Evolutionary conservation across 92 coral and sea anemone species (phyloP).

Genomic region (Plumapathes pennacea): DNA sequence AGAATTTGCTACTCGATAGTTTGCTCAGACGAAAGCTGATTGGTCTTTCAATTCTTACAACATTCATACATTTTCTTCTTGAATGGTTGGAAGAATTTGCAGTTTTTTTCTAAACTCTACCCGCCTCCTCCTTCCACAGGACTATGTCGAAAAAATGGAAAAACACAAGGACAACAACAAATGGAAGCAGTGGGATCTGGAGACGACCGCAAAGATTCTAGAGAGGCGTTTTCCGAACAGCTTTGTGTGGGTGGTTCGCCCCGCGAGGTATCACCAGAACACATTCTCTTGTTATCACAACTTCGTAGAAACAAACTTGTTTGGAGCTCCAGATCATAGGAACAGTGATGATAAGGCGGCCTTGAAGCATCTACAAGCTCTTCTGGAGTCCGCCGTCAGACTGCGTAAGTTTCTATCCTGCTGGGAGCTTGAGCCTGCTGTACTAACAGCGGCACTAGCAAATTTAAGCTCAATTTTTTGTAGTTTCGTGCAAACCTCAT

Average conservation of each 20-base stretch:
- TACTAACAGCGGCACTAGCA: too few relatives aligned
- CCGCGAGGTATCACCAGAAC: conserved; percentile 72
- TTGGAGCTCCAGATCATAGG: conserved; percentile 94
- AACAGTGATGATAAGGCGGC: conserved; percentile 72
- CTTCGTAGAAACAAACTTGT: conserved; percentile 80
- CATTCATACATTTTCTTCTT: too few relatives aligned
- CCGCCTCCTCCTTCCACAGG: conserved; percentile 34
- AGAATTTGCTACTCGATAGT: too few relatives aligned
- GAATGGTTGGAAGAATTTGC: neutral
- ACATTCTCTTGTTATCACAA: conserved; percentile 90
- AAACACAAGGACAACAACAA: conserved; percentile 68
- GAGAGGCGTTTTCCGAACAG: conserved; percentile 86
- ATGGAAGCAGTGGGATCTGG: conserved; percentile 95
- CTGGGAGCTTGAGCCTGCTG: too few relatives aligned
- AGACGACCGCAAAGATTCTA: conserved; percentile 77
- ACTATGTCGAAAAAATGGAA: conserved; percentile 88
- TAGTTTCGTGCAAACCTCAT: too few relatives aligned
- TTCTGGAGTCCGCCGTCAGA: conserved; percentile 73
- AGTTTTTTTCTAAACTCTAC: too few relatives aligned
- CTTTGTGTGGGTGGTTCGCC: conserved; percentile 91
- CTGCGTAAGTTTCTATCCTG: conserved; percentile 55
- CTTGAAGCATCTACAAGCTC: conserved; percentile 53
- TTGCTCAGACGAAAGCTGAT: too few relatives aligned
- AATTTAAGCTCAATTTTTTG: too few relatives aligned
- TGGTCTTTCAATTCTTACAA: too few relatives aligned